Evolutionary conservation across 2,888 invertebrate genomes (phyloP).

Genomic region (Mythimna lalbum): DNA sequence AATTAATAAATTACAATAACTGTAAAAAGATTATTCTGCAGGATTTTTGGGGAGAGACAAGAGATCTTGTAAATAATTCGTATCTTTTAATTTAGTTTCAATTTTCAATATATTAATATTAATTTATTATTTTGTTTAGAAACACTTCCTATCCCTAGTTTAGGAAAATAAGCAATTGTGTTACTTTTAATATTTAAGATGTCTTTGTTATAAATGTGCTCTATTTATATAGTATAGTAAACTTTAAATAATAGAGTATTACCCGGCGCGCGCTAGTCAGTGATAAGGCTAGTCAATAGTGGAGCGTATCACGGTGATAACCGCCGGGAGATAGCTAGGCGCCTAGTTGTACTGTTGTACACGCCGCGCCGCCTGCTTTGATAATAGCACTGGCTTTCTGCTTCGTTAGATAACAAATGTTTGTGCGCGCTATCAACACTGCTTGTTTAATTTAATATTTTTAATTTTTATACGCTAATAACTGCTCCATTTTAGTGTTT

Average conservation of each 20-base stretch:
- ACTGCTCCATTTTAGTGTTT: slow-evolving; percentile 6
- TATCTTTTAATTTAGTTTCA: no score
- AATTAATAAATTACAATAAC: no score
- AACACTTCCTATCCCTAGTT: no score
- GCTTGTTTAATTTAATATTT: slow-evolving; percentile 15
- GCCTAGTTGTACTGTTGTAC: neutral
- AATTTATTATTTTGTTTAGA: no score
- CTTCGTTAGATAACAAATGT: slow-evolving; percentile 32
- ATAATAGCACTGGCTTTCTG: slow-evolving; percentile 38
- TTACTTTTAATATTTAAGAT: no score
- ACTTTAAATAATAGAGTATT: slow-evolving; percentile 6
- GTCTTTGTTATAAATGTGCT: no score
- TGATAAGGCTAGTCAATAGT: slow-evolving; percentile 42
- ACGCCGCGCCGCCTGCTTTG: slow-evolving; percentile 22
- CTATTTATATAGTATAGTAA: no score
- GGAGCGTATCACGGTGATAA: slow-evolving; percentile 40
- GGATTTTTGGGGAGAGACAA: no score
- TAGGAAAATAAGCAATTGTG: no score
- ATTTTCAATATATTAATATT: no score
- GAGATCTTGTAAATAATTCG: no score
- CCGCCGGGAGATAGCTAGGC: slow-evolving; percentile 15
- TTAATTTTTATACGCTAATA: slow-evolving; percentile 3
- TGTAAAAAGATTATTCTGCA: no score
- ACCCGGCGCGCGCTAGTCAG: neutral
- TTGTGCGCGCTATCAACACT: slow-evolving; percentile 22